Evolutionary conservation across 2,888 invertebrate species (phyloP), one percentile per base, ranked within the genome.

Genomic region (Agrotis clavis): DNA sequence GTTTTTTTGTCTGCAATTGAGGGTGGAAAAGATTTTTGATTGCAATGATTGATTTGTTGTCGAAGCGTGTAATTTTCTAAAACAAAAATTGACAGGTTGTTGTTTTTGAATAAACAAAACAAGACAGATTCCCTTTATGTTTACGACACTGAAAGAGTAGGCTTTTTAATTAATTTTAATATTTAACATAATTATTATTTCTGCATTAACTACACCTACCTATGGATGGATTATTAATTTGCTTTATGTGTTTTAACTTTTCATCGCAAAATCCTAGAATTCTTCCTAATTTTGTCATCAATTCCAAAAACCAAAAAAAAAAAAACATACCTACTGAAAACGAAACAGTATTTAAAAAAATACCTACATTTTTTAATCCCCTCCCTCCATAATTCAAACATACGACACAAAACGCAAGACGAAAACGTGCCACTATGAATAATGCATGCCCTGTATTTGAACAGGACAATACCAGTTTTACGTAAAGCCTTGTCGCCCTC

Each of bases 361-460:
- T 21, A 51, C n/a, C 25, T 61, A 64, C 64, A 13, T 61, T 67
- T 61, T 73, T 68, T 61, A 61, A 75, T 60, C 41, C 70, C 63
- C 62, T 61, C 63, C 74, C 79, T 60, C 41, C 54, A 54, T 60
- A 69, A 83, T 68, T 11, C 83, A 82, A 83, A 84, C 81, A 89
- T 87, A 87, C 87, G 87, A 45, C 59, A 74, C 74, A 85, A 87
- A 83, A 85, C 88, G 87, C 88, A 87, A 83, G 84, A 73, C 73
- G 79, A 81, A 89, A 91, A 90, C 90, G 90, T 91, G 88, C 88
- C 85, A 85, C 77, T 84, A 93, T 94, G 94, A 94, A 94, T 94
- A 94, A 94, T 90, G 91, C 90, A 94, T 93, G 88, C 56, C 75
- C 68, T 88, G 83, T 91, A 90, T 92, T 94, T 93, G 92, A 82